phyloP scores from a whole-genome alignment of 1,140 invertebrate genomes.

The Caenorhabditis latens region DNA sequence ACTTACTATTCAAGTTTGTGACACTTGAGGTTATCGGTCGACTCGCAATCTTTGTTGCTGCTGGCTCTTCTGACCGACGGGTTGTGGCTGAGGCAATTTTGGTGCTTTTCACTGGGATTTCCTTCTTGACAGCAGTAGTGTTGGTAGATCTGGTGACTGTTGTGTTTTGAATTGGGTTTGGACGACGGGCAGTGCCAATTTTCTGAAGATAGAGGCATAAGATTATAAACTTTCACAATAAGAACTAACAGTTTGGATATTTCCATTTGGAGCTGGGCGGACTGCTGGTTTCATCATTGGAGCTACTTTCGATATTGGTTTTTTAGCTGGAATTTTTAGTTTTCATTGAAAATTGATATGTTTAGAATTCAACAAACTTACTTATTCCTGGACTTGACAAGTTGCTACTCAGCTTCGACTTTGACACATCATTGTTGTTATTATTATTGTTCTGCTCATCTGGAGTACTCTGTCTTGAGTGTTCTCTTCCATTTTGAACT shows the following conservation, averaged over 20 bases:
- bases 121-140: background rate
- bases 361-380: background rate
- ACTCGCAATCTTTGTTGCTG: background rate
- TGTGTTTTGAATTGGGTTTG: constrained; percentile 20
- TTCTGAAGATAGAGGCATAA: background rate
- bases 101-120: constrained; percentile 23
- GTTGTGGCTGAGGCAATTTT: constrained; percentile 19
- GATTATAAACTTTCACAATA: too few relatives aligned
- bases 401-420: background rate
- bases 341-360: too few relatives aligned
- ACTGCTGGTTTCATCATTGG: constrained; percentile 3
- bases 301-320: constrained; percentile 36
- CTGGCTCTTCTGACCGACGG: constrained; percentile 19
- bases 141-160: constrained; percentile 21
- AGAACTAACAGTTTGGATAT: background rate
- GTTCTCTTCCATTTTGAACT: background rate
- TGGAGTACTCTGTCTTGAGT: constrained; percentile 21
- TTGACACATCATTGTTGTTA: constrained; percentile 13
- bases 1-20: constrained; percentile 52
- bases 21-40: constrained; percentile 29
- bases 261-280: background rate
- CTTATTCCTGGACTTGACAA: constrained; percentile 39
- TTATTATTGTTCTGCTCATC: constrained; percentile 52
- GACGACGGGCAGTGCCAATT: constrained; percentile 19
- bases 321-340: background rate